phyloP scores from a whole-genome alignment of 2,113 vertebrate species.

The Excalfactoria chinensis region DNA sequence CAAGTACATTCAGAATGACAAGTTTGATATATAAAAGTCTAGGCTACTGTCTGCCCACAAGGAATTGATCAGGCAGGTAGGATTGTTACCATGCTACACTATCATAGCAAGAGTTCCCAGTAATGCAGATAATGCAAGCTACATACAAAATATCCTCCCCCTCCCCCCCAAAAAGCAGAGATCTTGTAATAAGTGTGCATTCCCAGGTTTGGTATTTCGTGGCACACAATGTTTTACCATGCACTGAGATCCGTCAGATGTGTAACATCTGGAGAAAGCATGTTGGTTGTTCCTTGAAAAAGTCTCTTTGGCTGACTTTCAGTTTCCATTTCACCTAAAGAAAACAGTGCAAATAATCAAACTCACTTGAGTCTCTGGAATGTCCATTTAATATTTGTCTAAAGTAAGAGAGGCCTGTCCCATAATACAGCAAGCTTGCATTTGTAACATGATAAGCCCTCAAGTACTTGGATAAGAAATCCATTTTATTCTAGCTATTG shows the following conservation, averaged over 20 bases:
- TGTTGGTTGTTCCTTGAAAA: constrained; percentile 94
- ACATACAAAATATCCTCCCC: background rate
- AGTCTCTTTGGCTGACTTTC: constrained; percentile 98
- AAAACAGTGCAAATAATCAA: constrained; percentile 58
- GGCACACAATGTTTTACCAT: constrained; percentile 82
- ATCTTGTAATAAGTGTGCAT: background rate
- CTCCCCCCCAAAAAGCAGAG: background rate
- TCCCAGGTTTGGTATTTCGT: background rate
- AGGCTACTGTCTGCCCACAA: background rate
- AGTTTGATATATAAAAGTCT: background rate
- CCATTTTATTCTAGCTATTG: background rate
- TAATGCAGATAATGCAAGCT: fast-evolving
- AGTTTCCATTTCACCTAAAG: constrained; percentile 92
- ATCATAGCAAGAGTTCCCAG: background rate
- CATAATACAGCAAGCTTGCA: background rate
- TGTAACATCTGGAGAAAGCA: constrained; percentile 88
- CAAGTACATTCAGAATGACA: background rate
- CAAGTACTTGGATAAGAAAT: background rate
- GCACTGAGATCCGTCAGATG: constrained; percentile 88
- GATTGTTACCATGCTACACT: background rate
- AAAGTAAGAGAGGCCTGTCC: background rate
- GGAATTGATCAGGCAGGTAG: background rate
- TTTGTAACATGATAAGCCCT: background rate
- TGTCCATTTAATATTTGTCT: background rate
- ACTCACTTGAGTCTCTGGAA: background rate